Percentiles rank a stretch among this genome's conserved stretches.
phyloP scores from a whole-genome alignment of 2,113 vertebrate species.

The Macquaria ambigua region DNA sequence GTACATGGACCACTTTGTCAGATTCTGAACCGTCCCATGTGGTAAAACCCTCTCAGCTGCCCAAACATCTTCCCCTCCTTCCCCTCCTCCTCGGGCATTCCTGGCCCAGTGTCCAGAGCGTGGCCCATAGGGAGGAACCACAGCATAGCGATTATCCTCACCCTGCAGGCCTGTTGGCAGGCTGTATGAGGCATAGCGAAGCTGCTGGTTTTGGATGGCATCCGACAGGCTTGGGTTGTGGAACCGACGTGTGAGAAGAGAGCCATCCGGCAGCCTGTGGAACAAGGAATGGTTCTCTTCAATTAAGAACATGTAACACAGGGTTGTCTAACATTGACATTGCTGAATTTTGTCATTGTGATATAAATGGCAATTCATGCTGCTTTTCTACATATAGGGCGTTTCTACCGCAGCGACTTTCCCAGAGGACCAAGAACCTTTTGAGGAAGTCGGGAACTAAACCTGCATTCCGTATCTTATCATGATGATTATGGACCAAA shows the following conservation, averaged over 20 bases:
- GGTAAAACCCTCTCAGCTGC: constrained; percentile 83
- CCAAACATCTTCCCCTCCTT: constrained; percentile 84
- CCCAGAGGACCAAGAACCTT: neutral
- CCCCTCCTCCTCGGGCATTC: constrained; percentile 75
- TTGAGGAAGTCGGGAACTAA: neutral
- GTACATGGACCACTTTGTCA: constrained; percentile 85
- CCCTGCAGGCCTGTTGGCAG: constrained; percentile 79
- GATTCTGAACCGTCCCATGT: constrained; percentile 82
- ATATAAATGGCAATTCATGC: neutral
- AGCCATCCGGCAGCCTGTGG: constrained; percentile 75
- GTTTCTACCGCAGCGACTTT: neutral
- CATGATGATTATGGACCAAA: neutral
- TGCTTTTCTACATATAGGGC: neutral
- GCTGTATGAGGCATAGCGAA: constrained; percentile 80
- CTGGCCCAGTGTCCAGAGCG: constrained; percentile 85
- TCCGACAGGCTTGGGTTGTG: constrained; percentile 74
- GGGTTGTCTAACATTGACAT: neutral
- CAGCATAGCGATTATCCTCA: constrained; percentile 86
- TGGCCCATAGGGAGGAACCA: constrained; percentile 90
- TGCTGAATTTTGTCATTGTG: no score
- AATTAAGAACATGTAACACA: neutral
- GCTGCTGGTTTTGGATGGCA: constrained; percentile 82
- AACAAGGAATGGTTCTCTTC: neutral
- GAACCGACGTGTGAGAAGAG: constrained; percentile 75
- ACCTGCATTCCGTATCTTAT: no score